Conservation (phyloP, 2,797 vertebrate species). For the Takifugu rubripes region DNA sequence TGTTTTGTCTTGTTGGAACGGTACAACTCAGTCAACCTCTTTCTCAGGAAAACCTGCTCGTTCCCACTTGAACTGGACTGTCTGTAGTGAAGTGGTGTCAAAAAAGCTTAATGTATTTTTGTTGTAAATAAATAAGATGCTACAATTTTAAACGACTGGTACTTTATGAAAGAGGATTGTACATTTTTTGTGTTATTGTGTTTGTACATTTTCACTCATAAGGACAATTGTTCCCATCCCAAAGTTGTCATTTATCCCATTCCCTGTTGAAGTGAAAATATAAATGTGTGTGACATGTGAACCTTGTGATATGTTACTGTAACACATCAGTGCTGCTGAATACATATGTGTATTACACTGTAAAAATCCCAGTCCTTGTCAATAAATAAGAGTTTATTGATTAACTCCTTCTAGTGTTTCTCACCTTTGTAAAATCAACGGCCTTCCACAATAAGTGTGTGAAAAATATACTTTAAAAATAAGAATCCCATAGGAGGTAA, state of each 20-base stretch:
- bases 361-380: constrained; percentile 39
- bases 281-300: constrained; percentile 26
- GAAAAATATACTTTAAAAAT: no score
- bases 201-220: constrained; percentile 23
- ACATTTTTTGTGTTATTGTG: not conserved
- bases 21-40: constrained; percentile 49
- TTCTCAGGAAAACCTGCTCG: constrained; percentile 59
- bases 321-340: constrained; percentile 14
- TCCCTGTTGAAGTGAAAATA: not conserved
- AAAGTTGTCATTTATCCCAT: no score
- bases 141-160: constrained; percentile 3
- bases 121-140: constrained; percentile 17
- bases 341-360: constrained; percentile 38
- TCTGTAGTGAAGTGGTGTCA: constrained; percentile 27
- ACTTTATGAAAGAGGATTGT: not conserved
- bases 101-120: constrained; percentile 34
- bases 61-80: constrained; percentile 27
- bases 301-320: constrained; percentile 4
- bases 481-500: constrained; percentile 4
- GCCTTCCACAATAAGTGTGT: not conserved
- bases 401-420: constrained; percentile 27
- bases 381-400: constrained; percentile 76
- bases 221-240: not conserved
- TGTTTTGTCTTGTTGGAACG: constrained; percentile 27
- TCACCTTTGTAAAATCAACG: constrained; percentile 3